Evolutionary conservation across 2,888 invertebrate species (phyloP).

Genomic region (Phoenoteleia sp.): DNA sequence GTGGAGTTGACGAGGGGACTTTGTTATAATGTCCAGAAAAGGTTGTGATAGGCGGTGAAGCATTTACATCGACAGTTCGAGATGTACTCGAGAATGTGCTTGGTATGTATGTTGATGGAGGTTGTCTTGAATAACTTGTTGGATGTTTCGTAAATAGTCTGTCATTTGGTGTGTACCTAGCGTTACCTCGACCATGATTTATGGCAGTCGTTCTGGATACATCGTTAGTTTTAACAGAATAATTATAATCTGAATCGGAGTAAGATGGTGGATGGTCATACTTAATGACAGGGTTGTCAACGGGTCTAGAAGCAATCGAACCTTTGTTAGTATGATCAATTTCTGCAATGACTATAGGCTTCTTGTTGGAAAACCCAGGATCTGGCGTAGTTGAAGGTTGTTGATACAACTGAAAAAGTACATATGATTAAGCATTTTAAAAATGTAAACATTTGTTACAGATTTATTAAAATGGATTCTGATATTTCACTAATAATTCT

Average conservation of each 20-base stretch:
- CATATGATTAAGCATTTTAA: no score
- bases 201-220: neutral
- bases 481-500: no score
- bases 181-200: slow-evolving; percentile 80
- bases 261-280: slow-evolving; percentile 68
- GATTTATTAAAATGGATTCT: no score
- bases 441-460: no score
- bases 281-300: slow-evolving; percentile 65
- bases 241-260: slow-evolving; percentile 61
- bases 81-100: slow-evolving; percentile 57
- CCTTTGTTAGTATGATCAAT: slow-evolving; percentile 54
- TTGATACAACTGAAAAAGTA: slow-evolving; percentile 71
- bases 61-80: slow-evolving; percentile 46
- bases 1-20: slow-evolving; percentile 66
- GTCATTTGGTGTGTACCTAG: slow-evolving; percentile 78
- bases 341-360: slow-evolving; percentile 75
- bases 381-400: slow-evolving; percentile 75
- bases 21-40: slow-evolving; percentile 75
- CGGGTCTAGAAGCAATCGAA: slow-evolving; percentile 61
- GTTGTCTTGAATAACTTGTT: slow-evolving; percentile 51
- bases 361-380: slow-evolving; percentile 76
- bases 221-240: slow-evolving; percentile 39
- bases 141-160: slow-evolving; percentile 24
- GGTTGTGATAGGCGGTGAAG: slow-evolving; percentile 75
- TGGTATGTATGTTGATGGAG: slow-evolving; percentile 37